phyloP scores from a whole-genome alignment of 2,113 vertebrate species.

The Thunnus maccoyii region DNA sequence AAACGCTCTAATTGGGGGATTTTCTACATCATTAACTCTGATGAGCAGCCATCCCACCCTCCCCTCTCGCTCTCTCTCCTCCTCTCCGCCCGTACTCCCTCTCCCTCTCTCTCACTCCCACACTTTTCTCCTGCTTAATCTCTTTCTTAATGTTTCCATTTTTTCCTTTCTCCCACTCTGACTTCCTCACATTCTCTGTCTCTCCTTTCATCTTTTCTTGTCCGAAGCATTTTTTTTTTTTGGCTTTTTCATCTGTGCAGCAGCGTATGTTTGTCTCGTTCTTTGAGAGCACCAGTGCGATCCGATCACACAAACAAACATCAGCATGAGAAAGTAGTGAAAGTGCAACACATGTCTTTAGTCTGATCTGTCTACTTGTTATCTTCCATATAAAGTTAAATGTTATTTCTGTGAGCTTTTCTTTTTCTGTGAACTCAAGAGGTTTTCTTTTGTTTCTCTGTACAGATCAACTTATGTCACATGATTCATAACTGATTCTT shows the following conservation, averaged over 20 bases:
- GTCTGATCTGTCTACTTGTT: background rate
- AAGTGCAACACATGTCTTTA: background rate
- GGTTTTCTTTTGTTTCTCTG: background rate
- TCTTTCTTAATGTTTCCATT: slow-evolving; percentile 48
- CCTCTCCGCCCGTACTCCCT: slow-evolving; percentile 52
- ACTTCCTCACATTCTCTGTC: slow-evolving; percentile 44
- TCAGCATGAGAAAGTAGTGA: background rate
- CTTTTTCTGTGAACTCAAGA: background rate
- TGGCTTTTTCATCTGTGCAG: background rate
- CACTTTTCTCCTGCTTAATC: slow-evolving; percentile 65
- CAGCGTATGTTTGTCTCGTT: background rate
- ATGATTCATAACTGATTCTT: background rate
- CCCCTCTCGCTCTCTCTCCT: slow-evolving; percentile 17
- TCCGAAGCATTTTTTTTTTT: slow-evolving; percentile 5
- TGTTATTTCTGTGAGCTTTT: background rate
- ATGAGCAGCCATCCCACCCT: slow-evolving; percentile 77
- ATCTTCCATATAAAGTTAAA: background rate
- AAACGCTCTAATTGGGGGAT: slow-evolving; percentile 89
- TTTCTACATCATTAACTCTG: slow-evolving; percentile 87
- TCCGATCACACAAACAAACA: slow-evolving; percentile 19
- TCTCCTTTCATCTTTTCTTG: slow-evolving; percentile 18
- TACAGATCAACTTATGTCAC: background rate
- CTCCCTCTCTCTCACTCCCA: slow-evolving; percentile 44
- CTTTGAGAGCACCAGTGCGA: background rate
- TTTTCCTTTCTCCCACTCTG: slow-evolving; percentile 38